Evolutionary conservation across 2,888 invertebrate species (phyloP).

Genomic region (Clivina fossor): DNA sequence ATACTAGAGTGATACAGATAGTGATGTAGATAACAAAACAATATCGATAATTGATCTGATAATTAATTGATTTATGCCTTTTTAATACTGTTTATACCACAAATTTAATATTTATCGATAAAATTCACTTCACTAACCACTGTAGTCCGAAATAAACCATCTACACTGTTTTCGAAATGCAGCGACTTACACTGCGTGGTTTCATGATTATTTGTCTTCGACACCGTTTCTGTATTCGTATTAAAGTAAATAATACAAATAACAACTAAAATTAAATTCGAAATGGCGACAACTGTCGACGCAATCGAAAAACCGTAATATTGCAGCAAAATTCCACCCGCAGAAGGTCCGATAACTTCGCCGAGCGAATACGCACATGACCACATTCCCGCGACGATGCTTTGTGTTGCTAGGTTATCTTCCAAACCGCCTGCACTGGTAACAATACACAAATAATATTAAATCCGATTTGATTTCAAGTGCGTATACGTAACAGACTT

Average conservation of each 20-base stretch:
- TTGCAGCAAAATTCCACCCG: slow-evolving; percentile 66
- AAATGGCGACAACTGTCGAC: slow-evolving; percentile 63
- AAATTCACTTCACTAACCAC: no score
- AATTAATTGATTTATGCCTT: no score
- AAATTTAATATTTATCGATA: no score
- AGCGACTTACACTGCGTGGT: no score
- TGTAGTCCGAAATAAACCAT: no score
- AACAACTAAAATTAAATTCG: slow-evolving; percentile 58
- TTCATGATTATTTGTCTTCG: no score
- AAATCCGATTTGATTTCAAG: slow-evolving; percentile 1
- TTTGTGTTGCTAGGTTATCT: slow-evolving; percentile 69
- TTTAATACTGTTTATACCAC: no score
- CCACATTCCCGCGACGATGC: slow-evolving; percentile 74
- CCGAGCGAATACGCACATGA: slow-evolving; percentile 73
- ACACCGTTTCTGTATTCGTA: no score
- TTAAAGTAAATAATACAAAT: slow-evolving; percentile 42
- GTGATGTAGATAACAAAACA: no score
- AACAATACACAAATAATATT: slow-evolving; percentile 34
- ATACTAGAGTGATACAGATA: no score
- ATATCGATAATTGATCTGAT: no score
- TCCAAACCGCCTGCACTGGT: slow-evolving; percentile 66
- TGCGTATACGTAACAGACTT: neutral
- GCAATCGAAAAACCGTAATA: slow-evolving; percentile 68
- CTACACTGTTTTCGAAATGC: no score
- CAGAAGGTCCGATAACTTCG: slow-evolving; percentile 67